Base-by-base conservation (phyloP, 2,113 vertebrate species). In the Gallinago paraguaiae region DNA sequence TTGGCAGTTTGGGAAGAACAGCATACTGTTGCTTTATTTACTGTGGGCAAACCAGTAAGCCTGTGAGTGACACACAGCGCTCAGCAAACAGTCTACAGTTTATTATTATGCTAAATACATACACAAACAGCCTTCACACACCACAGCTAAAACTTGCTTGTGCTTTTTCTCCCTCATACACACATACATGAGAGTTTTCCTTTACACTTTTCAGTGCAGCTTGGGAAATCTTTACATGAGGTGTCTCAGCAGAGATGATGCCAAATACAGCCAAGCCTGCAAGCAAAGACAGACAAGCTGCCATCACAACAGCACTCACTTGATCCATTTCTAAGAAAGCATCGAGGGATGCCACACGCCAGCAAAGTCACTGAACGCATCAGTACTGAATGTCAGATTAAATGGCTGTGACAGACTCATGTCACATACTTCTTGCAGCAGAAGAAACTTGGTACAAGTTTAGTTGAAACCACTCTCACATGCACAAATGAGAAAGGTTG, bases 21-120 rank as follows among this genome's bases (percentile, higher is more conserved):
- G 18, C 13, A 37, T n/a, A 2, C 9, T 75, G 17, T 10, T 25
- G 23, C 28, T 79, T 88, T 41, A 51, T 17, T 64, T 41, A 28
- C 31, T 56, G 28, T 0, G 1, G 71, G 30, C 50, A 96, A 80
- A 72, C 23, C 53, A 68, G 61, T 33, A 85, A 88, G 59, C 9
- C 57, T 37, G 33, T 25, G 79, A 88, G 22, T 19, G 65, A 33
- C 67, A 90, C 28, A 18, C 1, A 9, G n/a, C 50, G n/a, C 30
- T 39, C 59, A 88, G 43, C n/a, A 86, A 86, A 17, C 63, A 65
- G 25, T 4, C 35, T 45, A 18, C 9, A 1, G 56, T 35, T 93
- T 41, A 23, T 68, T 71, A 39, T 17, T 61, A 17, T 3, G 0
- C 37, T 20, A 13, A 45, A 11, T 3, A 8, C 0, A 0, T 10